phyloP scores from a whole-genome alignment of 2,113 vertebrate genomes.

The Chaenocephalus aceratus region DNA sequence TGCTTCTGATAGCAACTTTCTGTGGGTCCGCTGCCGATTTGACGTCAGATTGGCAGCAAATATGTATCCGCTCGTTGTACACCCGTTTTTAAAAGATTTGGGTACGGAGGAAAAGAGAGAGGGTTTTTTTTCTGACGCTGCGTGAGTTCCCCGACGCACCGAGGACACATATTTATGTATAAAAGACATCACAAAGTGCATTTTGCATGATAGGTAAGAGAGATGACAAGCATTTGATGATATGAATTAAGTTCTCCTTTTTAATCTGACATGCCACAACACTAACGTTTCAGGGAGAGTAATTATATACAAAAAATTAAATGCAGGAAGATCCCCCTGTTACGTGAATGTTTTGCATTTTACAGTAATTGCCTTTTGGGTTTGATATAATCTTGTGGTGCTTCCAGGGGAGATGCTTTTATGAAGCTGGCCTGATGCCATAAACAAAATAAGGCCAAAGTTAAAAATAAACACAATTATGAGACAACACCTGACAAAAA shows the following conservation, averaged over 20 bases:
- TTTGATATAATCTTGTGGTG: background rate
- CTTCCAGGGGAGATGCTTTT: background rate
- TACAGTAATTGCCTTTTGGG: constrained; percentile 9
- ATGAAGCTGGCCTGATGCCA: background rate
- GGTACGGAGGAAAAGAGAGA: too few species aligned
- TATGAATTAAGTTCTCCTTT: background rate
- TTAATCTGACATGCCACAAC: background rate
- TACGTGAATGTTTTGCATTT: background rate
- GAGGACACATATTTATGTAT: too few species aligned
- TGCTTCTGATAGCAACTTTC: too few species aligned
- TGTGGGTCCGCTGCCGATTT: too few species aligned
- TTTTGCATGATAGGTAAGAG: background rate
- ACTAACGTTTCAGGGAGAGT: background rate
- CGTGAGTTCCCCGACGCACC: too few species aligned
- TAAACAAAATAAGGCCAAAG: constrained; percentile 11
- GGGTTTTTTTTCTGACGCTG: too few species aligned
- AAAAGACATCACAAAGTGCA: too few species aligned
- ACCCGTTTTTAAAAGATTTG: too few species aligned
- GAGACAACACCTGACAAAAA: background rate
- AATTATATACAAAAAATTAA: background rate
- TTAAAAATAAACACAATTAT: constrained; percentile 19
- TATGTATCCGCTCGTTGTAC: too few species aligned
- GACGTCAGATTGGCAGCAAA: too few species aligned
- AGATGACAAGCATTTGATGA: background rate
- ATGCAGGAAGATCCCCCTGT: background rate